Conservation (phyloP, 1,140 invertebrate genomes). For the Mylabris phalerata region DNA sequence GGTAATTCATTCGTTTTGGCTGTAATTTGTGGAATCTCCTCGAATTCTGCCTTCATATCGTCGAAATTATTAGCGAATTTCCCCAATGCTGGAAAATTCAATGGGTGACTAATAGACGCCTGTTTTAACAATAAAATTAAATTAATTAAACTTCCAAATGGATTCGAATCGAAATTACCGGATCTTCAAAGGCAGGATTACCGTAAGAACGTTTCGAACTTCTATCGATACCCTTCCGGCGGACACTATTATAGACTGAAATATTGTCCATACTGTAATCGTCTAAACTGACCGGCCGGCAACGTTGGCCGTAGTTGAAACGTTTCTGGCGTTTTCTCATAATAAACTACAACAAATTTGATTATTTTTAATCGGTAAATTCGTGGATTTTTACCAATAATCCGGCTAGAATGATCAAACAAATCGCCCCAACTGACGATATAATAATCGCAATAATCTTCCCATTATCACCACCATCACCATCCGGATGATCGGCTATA, state of each 20-base stretch:
- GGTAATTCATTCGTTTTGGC: constrained; percentile 77
- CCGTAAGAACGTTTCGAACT: constrained; percentile 85
- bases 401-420: constrained; percentile 55
- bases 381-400: constrained; percentile 50
- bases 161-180: constrained; percentile 45
- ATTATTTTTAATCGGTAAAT: neutral
- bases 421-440: constrained; percentile 47
- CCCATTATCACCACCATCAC: constrained; percentile 31
- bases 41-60: constrained; percentile 69
- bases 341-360: constrained; percentile 50
- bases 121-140: constrained; percentile 47
- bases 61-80: constrained; percentile 66
- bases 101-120: constrained; percentile 54
- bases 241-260: constrained; percentile 70
- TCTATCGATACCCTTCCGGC: constrained; percentile 59
- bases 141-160: neutral
- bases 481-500: neutral
- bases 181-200: constrained; percentile 88
- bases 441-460: constrained; percentile 50
- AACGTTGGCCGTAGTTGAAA: constrained; percentile 70
- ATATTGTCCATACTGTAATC: constrained; percentile 85
- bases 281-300: constrained; percentile 78
- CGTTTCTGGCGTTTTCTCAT: constrained; percentile 64
- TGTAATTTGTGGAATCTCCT: constrained; percentile 67
- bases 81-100: constrained; percentile 67